phyloP scores from a whole-genome alignment of 1,140 invertebrate species.

The Danaus plexippus region DNA sequence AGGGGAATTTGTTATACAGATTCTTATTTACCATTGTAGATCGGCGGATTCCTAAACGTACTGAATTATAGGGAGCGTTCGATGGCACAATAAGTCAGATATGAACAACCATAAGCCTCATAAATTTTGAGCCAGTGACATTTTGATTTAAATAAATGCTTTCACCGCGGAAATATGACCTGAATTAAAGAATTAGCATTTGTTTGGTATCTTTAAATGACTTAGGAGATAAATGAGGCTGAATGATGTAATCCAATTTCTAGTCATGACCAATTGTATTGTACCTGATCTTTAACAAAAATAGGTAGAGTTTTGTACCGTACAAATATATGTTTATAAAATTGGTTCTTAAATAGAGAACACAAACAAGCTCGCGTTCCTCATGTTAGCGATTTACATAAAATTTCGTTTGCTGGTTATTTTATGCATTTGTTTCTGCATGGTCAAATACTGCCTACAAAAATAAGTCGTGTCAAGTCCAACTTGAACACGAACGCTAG shows the following conservation, averaged over 20 bases:
- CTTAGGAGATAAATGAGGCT: conserved; percentile 16
- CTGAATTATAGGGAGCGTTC: conserved; percentile 25
- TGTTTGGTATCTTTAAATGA: conserved; percentile 23
- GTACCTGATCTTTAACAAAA: too few relatives aligned
- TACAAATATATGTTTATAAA: background rate
- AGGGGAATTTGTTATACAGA: conserved; percentile 18
- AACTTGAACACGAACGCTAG: conserved; percentile 42
- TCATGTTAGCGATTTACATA: too few relatives aligned
- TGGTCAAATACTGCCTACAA: conserved; percentile 19
- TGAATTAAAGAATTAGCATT: conserved; percentile 39
- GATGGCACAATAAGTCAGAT: conserved; percentile 38
- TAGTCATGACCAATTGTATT: too few relatives aligned
- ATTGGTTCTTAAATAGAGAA: background rate
- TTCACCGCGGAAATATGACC: conserved; percentile 32
- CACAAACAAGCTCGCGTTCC: background rate
- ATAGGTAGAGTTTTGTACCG: too few relatives aligned
- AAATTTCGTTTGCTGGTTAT: too few relatives aligned
- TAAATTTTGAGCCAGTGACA: conserved; percentile 58
- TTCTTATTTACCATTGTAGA: conserved; percentile 20
- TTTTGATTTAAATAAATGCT: conserved; percentile 47
- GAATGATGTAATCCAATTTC: conserved; percentile 6
- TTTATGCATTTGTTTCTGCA: too few relatives aligned
- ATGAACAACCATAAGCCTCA: conserved; percentile 31
- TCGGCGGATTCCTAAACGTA: conserved; percentile 19
- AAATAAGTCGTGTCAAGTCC: conserved; percentile 57